These are phyloP conservation scores for Myocastor coypus DNA, from an alignment of 2,113 vertebrate genomes.

Conservation along the genomic window DNA sequence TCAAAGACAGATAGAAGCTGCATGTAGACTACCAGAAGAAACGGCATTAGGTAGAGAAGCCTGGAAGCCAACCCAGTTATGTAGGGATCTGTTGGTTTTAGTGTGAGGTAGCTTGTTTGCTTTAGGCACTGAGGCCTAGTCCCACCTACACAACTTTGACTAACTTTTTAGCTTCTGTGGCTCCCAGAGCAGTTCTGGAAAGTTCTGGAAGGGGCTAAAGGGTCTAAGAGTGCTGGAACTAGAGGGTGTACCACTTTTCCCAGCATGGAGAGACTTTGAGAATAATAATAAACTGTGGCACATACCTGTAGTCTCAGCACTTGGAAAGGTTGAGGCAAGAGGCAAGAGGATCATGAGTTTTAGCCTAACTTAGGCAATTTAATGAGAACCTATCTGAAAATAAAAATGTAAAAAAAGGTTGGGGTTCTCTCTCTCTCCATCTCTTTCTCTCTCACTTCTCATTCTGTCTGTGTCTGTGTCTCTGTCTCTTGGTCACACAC, in stretches of 20 bases:
- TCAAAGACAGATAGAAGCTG: background rate
- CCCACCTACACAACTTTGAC: too few relatives aligned
- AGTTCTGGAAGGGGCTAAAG: background rate
- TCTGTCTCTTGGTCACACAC: background rate
- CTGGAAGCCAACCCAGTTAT: background rate
- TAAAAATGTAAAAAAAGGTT: background rate
- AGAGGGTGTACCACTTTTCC: background rate
- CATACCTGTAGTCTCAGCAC: background rate
- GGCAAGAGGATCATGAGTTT: background rate
- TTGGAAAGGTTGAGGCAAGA: background rate
- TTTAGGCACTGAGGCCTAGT: too few relatives aligned
- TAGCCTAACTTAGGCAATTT: background rate
- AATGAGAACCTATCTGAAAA: background rate
- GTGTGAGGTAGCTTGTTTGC: too few relatives aligned
- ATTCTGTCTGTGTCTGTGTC: too few relatives aligned
- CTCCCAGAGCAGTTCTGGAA: background rate
- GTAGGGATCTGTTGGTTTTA: too few relatives aligned
- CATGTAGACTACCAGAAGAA: background rate
- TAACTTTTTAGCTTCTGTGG: too few relatives aligned
- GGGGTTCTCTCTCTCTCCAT: background rate
- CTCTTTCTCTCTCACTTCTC: background rate
- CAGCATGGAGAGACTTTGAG: background rate
- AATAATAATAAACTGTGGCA: background rate
- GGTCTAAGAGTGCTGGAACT: background rate
- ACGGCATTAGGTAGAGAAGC: background rate